Conservation (phyloP, 2,888 invertebrate genomes). For the Antitype chi region DNA sequence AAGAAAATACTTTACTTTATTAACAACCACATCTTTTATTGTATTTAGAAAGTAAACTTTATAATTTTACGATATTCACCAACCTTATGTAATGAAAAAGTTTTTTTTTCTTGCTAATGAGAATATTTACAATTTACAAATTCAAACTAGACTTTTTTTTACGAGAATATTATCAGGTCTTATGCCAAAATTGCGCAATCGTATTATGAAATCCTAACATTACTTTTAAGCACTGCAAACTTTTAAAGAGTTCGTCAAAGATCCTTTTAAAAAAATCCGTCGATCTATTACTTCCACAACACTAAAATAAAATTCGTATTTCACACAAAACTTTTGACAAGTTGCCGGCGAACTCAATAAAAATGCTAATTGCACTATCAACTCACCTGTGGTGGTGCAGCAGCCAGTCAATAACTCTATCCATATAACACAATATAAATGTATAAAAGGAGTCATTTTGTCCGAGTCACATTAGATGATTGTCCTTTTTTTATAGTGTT, state of each 20-base stretch:
- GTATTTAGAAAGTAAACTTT: slow-evolving; percentile 6
- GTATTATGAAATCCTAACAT: not conserved
- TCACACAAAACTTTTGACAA: slow-evolving; percentile 78
- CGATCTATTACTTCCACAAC: slow-evolving; percentile 55
- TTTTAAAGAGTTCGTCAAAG: slow-evolving; percentile 19
- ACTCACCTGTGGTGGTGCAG: slow-evolving; percentile 88
- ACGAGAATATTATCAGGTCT: not conserved
- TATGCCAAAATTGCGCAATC: not conserved
- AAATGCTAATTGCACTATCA: slow-evolving; percentile 84
- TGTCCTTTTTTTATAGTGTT: slow-evolving; percentile 68
- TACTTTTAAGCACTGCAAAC: slow-evolving; percentile 7
- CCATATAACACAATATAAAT: slow-evolving; percentile 88
- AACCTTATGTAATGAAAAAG: not conserved
- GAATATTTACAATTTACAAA: not conserved
- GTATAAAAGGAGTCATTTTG: slow-evolving; percentile 89
- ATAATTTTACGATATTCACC: not conserved
- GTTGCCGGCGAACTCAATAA: slow-evolving; percentile 80
- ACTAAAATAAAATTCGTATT: slow-evolving; percentile 68
- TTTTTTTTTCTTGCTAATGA: not conserved
- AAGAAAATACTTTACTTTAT: slow-evolving; percentile 22
- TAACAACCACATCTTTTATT: slow-evolving; percentile 18
- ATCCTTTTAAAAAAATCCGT: slow-evolving; percentile 17
- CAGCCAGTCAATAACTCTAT: slow-evolving; percentile 83
- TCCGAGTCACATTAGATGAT: slow-evolving; percentile 76
- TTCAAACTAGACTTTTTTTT: not conserved